Conservation (phyloP, 1,140 invertebrate genomes). For the Drosophila teissieri region DNA sequence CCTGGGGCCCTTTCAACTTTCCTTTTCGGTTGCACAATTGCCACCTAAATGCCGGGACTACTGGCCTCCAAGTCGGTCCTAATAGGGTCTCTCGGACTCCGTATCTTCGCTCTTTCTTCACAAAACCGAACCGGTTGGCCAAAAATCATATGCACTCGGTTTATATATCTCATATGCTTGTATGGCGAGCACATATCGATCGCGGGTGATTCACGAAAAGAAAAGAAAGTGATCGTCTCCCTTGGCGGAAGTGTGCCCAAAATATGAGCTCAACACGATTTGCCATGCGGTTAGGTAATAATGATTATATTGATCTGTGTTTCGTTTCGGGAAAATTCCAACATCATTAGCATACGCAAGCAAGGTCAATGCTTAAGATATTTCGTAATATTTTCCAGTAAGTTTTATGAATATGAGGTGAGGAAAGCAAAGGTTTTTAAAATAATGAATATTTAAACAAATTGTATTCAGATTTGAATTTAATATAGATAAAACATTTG, state of each 20-base stretch:
- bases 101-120: slow-evolving; percentile 4
- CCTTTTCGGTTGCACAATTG: slow-evolving; percentile 75
- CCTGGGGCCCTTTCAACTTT: slow-evolving; percentile 70
- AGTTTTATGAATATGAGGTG: too few species aligned
- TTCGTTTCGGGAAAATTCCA: slow-evolving; percentile 31
- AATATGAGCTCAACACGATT: slow-evolving; percentile 15
- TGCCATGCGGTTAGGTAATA: slow-evolving; percentile 34
- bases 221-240: slow-evolving; percentile 72
- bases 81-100: slow-evolving; percentile 19
- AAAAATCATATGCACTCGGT: slow-evolving; percentile 57
- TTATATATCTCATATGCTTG: slow-evolving; percentile 12
- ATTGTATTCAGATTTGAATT: too few species aligned
- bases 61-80: background rate
- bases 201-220: slow-evolving; percentile 55
- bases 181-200: slow-evolving; percentile 29
- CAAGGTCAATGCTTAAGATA: slow-evolving; percentile 20
- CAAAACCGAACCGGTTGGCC: slow-evolving; percentile 42
- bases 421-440: too few species aligned
- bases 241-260: slow-evolving; percentile 44
- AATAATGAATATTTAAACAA: too few species aligned
- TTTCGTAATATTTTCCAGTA: slow-evolving; percentile 19
- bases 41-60: slow-evolving; percentile 8
- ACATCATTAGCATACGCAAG: slow-evolving; percentile 35
- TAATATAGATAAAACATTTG: background rate
- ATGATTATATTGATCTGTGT: slow-evolving; percentile 13